These are phyloP conservation scores for Colinus virginianus DNA, from an alignment of 2,113 vertebrate genomes.

Conservation along the genomic window DNA sequence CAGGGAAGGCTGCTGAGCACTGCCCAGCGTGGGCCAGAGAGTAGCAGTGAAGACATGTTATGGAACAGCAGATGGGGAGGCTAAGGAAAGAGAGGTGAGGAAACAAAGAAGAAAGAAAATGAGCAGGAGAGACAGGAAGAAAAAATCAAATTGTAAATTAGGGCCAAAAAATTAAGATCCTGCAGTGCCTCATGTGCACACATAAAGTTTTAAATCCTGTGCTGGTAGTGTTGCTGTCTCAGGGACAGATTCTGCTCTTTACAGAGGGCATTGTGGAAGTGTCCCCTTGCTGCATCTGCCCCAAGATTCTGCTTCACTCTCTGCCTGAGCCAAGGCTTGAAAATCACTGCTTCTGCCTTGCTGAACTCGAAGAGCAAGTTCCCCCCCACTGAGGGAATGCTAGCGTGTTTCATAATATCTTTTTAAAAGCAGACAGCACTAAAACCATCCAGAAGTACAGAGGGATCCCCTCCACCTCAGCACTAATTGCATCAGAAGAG, in stretches of 20 bases:
- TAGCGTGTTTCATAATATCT: accelerated
- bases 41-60: background rate
- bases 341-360: background rate
- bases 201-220: background rate
- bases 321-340: background rate
- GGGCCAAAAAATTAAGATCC: background rate
- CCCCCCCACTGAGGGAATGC: background rate
- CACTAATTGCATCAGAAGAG: background rate
- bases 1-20: background rate
- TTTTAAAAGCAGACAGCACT: background rate
- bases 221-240: accelerated
- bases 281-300: background rate
- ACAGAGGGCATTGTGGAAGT: background rate
- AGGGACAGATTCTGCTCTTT: background rate
- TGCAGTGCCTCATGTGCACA: background rate
- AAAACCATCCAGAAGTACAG: background rate
- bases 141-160: background rate
- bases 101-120: background rate
- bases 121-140: background rate
- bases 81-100: background rate
- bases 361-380: background rate
- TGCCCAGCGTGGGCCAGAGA: background rate
- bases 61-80: background rate
- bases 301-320: background rate
- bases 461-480: background rate